These are phyloP conservation scores for Lasioglossum malachurum DNA, from an alignment of 2,888 invertebrate genomes.

Conservation along the genomic window DNA sequence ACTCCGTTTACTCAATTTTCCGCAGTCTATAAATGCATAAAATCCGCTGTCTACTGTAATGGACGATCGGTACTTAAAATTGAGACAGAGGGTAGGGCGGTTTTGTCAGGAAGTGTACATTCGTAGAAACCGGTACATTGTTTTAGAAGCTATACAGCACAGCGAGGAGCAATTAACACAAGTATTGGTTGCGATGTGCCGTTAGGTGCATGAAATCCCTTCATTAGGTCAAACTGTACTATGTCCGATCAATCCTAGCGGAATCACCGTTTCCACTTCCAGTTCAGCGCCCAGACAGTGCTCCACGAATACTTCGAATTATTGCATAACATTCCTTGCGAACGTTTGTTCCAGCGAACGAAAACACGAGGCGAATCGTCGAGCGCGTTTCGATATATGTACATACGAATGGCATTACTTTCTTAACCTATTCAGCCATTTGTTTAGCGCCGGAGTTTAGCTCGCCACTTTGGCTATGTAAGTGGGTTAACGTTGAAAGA, in stretches of 20 bases:
- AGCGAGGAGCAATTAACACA: background rate
- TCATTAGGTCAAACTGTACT: slow-evolving; percentile 1
- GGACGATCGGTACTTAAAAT: too few relatives aligned
- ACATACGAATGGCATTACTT: background rate
- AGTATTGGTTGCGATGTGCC: background rate
- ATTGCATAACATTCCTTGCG: background rate
- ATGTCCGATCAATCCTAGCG: background rate
- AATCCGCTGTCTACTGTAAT: too few relatives aligned
- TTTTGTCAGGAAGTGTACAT: background rate
- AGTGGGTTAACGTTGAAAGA: background rate
- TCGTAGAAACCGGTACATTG: background rate
- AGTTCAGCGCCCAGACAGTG: background rate
- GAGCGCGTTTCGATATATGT: background rate
- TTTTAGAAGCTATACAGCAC: background rate
- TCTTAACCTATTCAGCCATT: background rate
- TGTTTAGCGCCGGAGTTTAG: background rate
- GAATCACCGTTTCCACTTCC: background rate
- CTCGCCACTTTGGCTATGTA: background rate
- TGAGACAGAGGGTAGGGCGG: too few relatives aligned
- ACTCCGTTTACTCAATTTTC: too few relatives aligned
- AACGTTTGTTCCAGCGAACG: background rate
- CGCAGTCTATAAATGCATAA: too few relatives aligned
- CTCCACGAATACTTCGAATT: background rate
- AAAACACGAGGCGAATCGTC: background rate
- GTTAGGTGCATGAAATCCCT: slow-evolving; percentile 1